Conservation (phyloP, 1,140 invertebrate genomes). For the Scaptomyza graminum region DNA sequence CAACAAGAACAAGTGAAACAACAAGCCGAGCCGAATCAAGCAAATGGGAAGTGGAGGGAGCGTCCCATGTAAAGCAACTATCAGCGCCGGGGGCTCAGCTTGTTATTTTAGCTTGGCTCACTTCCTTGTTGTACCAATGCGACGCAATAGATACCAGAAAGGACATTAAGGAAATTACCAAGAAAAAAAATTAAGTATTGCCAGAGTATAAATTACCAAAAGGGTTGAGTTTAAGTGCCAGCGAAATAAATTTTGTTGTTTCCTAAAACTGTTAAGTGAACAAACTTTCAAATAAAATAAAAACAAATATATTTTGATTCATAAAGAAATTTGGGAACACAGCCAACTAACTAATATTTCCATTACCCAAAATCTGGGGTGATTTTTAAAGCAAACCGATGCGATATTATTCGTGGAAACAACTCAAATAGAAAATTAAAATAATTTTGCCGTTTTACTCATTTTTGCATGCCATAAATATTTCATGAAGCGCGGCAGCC, state of each 20-base stretch:
- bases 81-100: conserved; percentile 70
- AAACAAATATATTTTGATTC: too few relatives aligned
- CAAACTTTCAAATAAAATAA: too few relatives aligned
- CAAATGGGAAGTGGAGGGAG: not conserved
- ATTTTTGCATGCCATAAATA: conserved; percentile 69
- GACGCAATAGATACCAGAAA: conserved; percentile 49
- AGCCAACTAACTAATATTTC: too few relatives aligned
- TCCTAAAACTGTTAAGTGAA: not conserved
- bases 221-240: conserved; percentile 3
- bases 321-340: too few relatives aligned
- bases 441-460: conserved; percentile 52
- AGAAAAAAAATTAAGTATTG: conserved; percentile 43
- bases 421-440: conserved; percentile 57
- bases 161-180: conserved; percentile 82
- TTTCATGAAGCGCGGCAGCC: conserved; percentile 70
- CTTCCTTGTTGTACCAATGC: conserved; percentile 59
- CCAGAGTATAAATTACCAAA: conserved; percentile 63
- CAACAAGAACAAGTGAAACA: conserved; percentile 43
- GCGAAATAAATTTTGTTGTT: conserved; percentile 1
- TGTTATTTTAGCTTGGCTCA: conserved; percentile 77
- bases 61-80: conserved; percentile 69
- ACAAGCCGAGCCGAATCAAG: conserved; percentile 16
- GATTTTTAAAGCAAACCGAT: conserved; percentile 3
- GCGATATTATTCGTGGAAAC: conserved; percentile 12
- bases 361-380: too few relatives aligned